Percentiles rank a stretch among this genome's conserved stretches.
phyloP scores from a whole-genome alignment of 2,113 vertebrate genomes.

The Callaeas wilsoni region DNA sequence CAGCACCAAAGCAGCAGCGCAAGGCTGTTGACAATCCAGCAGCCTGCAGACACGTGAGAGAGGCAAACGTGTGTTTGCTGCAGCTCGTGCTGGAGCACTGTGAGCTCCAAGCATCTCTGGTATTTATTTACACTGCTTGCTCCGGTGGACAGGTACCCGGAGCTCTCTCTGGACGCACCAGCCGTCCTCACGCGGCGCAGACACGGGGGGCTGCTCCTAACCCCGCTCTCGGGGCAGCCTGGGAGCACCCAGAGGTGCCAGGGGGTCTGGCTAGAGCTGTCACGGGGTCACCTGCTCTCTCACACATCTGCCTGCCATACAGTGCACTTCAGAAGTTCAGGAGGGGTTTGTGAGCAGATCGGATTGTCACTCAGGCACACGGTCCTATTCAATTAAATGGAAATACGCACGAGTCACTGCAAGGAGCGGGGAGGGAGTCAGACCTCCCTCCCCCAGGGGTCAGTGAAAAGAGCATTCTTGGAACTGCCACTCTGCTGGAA shows the following conservation, averaged over 20 bases:
- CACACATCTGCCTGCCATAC: background rate
- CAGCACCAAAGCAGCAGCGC: background rate
- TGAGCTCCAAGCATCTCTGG: background rate
- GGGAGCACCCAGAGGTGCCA: background rate
- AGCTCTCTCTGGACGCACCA: background rate
- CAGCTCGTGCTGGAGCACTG: background rate
- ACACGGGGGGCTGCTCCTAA: background rate
- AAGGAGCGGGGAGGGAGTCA: background rate
- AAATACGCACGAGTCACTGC: background rate
- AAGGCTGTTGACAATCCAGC: background rate
- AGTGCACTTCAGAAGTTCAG: background rate
- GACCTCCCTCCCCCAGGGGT: background rate
- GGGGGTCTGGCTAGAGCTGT: background rate
- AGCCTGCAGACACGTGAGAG: background rate
- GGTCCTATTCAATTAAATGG: background rate
- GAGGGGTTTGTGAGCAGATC: background rate
- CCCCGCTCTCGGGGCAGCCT: background rate
- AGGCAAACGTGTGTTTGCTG: background rate
- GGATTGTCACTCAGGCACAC: background rate
- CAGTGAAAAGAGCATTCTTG: background rate
- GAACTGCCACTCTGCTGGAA: background rate
- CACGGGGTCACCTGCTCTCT: background rate
- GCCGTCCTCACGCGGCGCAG: too few species aligned
- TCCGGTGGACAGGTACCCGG: rapidly evolving
- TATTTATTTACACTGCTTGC: background rate